Evolutionary conservation across 2,888 invertebrate species (phyloP), one percentile per base, ranked within the genome.

Genomic region (Drosophila diplacantha): DNA sequence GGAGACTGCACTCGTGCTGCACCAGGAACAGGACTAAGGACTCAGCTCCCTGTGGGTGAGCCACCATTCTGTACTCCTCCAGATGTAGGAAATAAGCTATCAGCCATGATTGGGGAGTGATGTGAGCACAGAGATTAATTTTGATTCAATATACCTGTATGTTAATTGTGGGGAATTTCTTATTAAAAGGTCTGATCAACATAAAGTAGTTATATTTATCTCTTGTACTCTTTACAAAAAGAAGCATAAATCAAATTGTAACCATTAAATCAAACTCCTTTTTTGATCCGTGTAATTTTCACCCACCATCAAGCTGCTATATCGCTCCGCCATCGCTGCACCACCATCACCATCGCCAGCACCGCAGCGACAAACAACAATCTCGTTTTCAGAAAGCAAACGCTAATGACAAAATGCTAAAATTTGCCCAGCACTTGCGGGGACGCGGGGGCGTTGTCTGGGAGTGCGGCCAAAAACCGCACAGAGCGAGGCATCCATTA

Each of bases 401-500:
- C 81, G 74, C 83, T 84, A 82, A 84, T 82, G 82, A 83, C 82
- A 84, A 83, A 82, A 83, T 84, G 74, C 81, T 75, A 73, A 82
- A 83, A 84, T 73, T 78, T 72, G 56, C 78, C 77, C 76, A 70
- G 69, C 79, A 73, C 73, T 72, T 68, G 51, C 49, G 44, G 18
- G 32, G n/a, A 6, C 8, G 37, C 3, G 32, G 18, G n/a, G 7
- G 44, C 26, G 50, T 46, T 53, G 69, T 72, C 73, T 76, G 76
- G 76, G 55, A 73, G 59, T 65, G 67, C 72, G 72, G 65, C 74
- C 75, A 59, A 64, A 80, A 74, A 80, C 84, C 84, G 71, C 83
- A 81, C 77, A 80, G 73, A 78, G 83, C 82, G 83, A 78, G 76
- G 74, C 83, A 79, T 82, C 81, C 86, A 85, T 85, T 85, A 85